Conservation (phyloP, 2,113 vertebrate genomes). For the Rhegmatorhina hoffmannsi region DNA sequence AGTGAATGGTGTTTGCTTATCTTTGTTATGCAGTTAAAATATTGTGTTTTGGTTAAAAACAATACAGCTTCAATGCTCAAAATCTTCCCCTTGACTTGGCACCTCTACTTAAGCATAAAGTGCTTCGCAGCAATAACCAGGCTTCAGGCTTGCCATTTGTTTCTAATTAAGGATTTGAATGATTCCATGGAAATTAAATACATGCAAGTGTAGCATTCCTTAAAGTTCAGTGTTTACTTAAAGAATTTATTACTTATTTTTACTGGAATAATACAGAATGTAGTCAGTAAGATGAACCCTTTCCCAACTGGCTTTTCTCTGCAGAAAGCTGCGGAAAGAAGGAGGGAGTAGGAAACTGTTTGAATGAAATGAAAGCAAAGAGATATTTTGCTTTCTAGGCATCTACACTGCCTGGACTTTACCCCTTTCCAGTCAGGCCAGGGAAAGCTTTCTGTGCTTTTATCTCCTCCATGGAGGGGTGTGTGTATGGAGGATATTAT, state of each 20-base stretch:
- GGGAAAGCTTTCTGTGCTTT: neutral
- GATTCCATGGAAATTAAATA: conserved; percentile 55
- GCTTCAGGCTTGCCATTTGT: conserved; percentile 22
- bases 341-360: conserved; percentile 10
- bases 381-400: conserved; percentile 36
- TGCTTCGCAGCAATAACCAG: neutral
- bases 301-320: neutral
- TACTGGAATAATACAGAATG: conserved; percentile 50
- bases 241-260: conserved; percentile 68
- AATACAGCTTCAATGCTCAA: neutral
- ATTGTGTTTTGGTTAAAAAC: conserved; percentile 14
- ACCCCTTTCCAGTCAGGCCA: neutral
- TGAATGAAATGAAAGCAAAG: conserved; percentile 49
- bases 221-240: conserved; percentile 55
- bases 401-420: neutral
- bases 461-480: neutral
- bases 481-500: neutral
- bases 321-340: conserved; percentile 20
- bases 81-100: neutral
- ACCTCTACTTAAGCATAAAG: neutral
- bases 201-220: conserved; percentile 43
- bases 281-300: conserved; percentile 49
- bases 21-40: neutral
- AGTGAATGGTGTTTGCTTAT: neutral
- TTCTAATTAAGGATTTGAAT: conserved; percentile 50